Percentiles rank a stretch among this genome's conserved stretches.
Conservation (phyloP, 1,140 invertebrate genomes). For the Phocides pigmalion region DNA sequence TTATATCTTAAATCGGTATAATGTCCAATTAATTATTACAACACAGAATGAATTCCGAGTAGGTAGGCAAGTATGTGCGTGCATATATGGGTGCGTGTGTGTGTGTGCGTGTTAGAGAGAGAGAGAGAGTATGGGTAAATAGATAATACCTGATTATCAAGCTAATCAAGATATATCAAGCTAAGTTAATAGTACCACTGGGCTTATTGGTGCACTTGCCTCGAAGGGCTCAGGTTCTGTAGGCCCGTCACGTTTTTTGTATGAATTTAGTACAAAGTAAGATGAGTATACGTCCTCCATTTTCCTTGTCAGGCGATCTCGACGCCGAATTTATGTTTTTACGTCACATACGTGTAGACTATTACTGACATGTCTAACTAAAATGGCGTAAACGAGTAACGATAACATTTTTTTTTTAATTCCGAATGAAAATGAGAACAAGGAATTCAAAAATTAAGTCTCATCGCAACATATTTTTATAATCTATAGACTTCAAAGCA, state of each 20-base stretch:
- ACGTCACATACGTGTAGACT: conserved; percentile 43
- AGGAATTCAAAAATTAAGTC: neutral
- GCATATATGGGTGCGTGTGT: no score
- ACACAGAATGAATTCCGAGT: no score
- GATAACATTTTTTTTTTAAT: neutral
- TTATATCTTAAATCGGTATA: no score
- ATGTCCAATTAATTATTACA: no score
- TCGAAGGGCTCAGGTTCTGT: conserved; percentile 31
- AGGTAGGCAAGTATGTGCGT: no score
- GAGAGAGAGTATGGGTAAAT: no score
- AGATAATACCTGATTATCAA: no score
- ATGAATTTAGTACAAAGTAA: conserved; percentile 57
- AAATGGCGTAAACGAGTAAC: neutral
- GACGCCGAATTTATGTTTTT: conserved; percentile 59
- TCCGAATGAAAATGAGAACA: neutral
- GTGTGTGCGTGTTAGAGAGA: no score
- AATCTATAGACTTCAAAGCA: no score
- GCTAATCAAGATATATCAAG: no score
- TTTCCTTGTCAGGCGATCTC: conserved; percentile 52
- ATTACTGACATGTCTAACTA: conserved; percentile 15
- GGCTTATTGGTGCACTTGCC: neutral
- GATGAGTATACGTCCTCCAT: conserved; percentile 46
- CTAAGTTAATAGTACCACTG: no score
- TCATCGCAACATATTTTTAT: no score
- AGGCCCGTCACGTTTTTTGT: conserved; percentile 58